Base-by-base conservation (phyloP, 2,888 invertebrate genomes). In the Papilio gigon region DNA sequence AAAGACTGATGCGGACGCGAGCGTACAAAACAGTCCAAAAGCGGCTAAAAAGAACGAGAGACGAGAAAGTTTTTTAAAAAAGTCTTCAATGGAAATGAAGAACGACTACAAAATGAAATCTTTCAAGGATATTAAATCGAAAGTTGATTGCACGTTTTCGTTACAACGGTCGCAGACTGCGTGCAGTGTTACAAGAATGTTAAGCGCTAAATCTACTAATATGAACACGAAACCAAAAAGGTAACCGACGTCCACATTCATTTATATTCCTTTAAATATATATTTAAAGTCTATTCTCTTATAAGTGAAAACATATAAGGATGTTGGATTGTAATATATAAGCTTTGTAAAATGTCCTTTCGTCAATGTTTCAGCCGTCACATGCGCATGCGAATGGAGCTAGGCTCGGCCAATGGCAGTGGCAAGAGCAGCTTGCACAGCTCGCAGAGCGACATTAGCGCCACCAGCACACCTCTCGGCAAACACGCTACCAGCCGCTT, bases 121-220 rank as follows among this genome's bases (percentile, higher is more conserved):
- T 12, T 94, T 95, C 74, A 97, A 96, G 86, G 97, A 98, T 84
- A 95, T 98, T 40, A 98, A 98, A 86, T 97, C 98, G 59, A 96
- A 97, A 87, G 95, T 97, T 71, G 93, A 93, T 73, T 93, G 94
- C 79, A 90, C 92, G 22, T 90, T 90, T 78, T 89, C 90, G 9
- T 80, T 91, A 73, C 90, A 92, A 84, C 82, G 91, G 71, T 91
- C 91, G 61, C 91, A 91, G 78, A 93, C 92, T 68, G 88, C 92
- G 11, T 89, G 90, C 76, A 90, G 89, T 80, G 90, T 92, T 63
- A 86, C 85, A 73, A 88, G 92, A 78, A 87, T 91, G 85, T 78
- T 91, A 72, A 90, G 86, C 77, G 89, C 90, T 59, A 92, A 91
- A 77, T 88, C 90, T 56, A 80, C 87, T 1, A 89, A 82, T 72